A percentile compares a stretch with the other conserved stretches of the same genome.
Evolutionary conservation across 2,797 vertebrate species (phyloP).

Genomic region (Macroramphosus scolopax): DNA sequence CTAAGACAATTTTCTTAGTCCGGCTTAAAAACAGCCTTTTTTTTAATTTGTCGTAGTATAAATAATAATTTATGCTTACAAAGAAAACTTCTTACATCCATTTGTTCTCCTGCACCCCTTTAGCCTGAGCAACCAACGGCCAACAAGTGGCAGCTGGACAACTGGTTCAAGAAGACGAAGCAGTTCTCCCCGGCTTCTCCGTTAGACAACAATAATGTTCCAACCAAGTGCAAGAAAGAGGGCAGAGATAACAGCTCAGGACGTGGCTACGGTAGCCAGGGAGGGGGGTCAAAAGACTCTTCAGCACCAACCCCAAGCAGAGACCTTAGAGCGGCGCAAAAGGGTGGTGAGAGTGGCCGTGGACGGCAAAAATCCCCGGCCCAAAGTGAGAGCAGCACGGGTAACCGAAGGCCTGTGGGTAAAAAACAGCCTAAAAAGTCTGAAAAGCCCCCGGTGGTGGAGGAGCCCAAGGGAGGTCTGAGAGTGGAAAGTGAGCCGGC

Average conservation of each 20-base stretch:
- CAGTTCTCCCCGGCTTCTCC: constrained; percentile 94
- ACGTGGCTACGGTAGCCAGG: constrained; percentile 82
- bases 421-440: constrained; percentile 98
- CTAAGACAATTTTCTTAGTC: no score
- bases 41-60: no score
- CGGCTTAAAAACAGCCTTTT: no score
- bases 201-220: constrained; percentile 87
- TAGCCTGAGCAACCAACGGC: constrained; percentile 92
- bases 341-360: constrained; percentile 86
- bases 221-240: constrained; percentile 92
- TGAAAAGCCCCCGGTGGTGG: constrained; percentile 87
- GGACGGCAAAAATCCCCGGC: constrained; percentile 95
- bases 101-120: constrained; percentile 3
- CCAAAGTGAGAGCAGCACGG: constrained; percentile 84
- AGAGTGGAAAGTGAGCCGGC: constrained; percentile 95
- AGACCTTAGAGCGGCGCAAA: constrained; percentile 88
- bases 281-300: constrained; percentile 88
- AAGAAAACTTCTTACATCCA: constrained; percentile 1
- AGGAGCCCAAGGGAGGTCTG: constrained; percentile 91
- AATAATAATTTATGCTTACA: no score
- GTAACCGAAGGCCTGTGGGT: constrained; percentile 85
- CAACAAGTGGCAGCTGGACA: constrained; percentile 98
- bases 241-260: constrained; percentile 84
- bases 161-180: constrained; percentile 96
- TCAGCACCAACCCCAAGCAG: constrained; percentile 82